A percentile compares a stretch with the other conserved stretches of the same genome.
Conservation (phyloP, 2,797 vertebrate species). For the Lophius americanus region DNA sequence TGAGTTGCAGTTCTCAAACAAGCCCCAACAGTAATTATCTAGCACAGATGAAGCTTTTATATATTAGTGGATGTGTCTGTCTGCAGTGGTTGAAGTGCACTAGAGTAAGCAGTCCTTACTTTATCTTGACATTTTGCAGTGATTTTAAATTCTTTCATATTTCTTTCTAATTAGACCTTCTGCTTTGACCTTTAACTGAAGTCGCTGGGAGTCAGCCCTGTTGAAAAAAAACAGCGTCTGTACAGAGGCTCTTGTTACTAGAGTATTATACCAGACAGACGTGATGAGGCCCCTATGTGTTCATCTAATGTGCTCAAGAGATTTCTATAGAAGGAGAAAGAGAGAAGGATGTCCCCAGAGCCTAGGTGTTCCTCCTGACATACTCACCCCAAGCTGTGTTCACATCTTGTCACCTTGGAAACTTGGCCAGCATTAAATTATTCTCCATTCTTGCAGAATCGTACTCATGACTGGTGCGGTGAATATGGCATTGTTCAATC, state of each 20-base stretch:
- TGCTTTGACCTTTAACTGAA: constrained; percentile 47
- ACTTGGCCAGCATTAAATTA: constrained; percentile 69
- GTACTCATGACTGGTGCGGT: constrained; percentile 52
- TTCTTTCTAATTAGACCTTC: constrained; percentile 50
- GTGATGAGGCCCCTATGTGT: constrained; percentile 52
- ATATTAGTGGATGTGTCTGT: constrained; percentile 40
- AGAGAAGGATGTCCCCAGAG: constrained; percentile 29
- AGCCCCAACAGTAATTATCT: constrained; percentile 57
- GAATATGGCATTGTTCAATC: constrained; percentile 54
- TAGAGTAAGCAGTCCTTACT: constrained; percentile 39
- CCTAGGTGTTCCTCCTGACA: constrained; percentile 55
- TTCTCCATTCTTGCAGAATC: constrained; percentile 48
- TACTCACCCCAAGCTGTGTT: constrained; percentile 72
- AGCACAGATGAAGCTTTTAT: constrained; percentile 37
- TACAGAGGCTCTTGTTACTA: constrained; percentile 67
- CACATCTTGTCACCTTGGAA: constrained; percentile 71
- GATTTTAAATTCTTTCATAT: constrained; percentile 49
- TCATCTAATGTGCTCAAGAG: constrained; percentile 41
- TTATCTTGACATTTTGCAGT: constrained; percentile 44
- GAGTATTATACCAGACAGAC: constrained; percentile 61
- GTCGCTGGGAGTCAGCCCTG: constrained; percentile 37
- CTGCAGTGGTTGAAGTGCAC: constrained; percentile 32
- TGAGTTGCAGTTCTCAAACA: constrained; percentile 32
- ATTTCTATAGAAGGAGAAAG: constrained; percentile 22
- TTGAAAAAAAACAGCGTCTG: constrained; percentile 64